Conservation (phyloP, 2,888 invertebrate species). For the Andrena praecox region DNA sequence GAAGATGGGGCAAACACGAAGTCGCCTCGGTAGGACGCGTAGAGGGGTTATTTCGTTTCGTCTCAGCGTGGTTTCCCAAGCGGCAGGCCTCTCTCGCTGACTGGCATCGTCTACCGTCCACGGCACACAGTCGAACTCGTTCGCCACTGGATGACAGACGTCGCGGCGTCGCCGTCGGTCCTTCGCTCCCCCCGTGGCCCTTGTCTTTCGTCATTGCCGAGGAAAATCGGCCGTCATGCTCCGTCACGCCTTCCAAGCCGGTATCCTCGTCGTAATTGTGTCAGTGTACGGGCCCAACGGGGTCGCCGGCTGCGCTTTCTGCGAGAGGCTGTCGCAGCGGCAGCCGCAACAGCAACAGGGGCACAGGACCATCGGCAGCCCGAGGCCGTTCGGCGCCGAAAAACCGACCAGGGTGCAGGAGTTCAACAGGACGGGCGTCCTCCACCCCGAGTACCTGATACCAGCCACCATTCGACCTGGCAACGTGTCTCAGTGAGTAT, state of each 20-base stretch:
- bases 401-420: constrained; percentile 79
- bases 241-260: constrained; percentile 44
- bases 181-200: constrained; percentile 13
- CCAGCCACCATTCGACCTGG: constrained; percentile 81
- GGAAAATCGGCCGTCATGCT: constrained; percentile 45
- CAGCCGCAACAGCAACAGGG: constrained; percentile 48
- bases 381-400: constrained; percentile 79
- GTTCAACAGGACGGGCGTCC: constrained; percentile 81
- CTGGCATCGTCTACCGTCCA: constrained; percentile 67
- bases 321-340: constrained; percentile 59
- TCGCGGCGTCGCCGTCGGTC: constrained; percentile 62
- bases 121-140: constrained; percentile 79
- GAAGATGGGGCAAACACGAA: constrained; percentile 69
- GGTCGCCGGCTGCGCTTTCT: constrained; percentile 67
- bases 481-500: constrained; percentile 82
- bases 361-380: constrained; percentile 73
- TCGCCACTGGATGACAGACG: constrained; percentile 79
- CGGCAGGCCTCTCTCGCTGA: constrained; percentile 62
- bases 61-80: constrained; percentile 70
- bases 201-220: constrained; percentile 21
- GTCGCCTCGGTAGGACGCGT: constrained; percentile 67
- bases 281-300: constrained; percentile 50
- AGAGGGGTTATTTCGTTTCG: constrained; percentile 75
- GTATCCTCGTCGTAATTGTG: constrained; percentile 58
- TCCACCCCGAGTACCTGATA: constrained; percentile 84